These are phyloP conservation scores for Mobula hypostoma DNA, from an alignment of 2,113 vertebrate species.

Conservation along the genomic window DNA sequence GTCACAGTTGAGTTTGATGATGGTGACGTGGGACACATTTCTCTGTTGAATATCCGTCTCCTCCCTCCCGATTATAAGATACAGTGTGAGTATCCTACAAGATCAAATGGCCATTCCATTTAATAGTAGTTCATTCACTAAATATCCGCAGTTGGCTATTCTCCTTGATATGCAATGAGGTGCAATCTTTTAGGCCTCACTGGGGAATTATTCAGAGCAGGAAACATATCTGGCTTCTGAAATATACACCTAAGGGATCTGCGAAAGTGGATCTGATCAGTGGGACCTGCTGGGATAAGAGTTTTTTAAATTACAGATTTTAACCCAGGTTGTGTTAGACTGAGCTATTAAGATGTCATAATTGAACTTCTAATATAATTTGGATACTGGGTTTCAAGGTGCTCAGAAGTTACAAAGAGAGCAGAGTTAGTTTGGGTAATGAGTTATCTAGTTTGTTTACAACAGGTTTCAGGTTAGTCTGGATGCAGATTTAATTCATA, in stretches of 20 bases:
- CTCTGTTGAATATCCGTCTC: constrained; percentile 80
- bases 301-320: too few species aligned
- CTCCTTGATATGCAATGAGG: background rate
- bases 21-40: constrained; percentile 84
- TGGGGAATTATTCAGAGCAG: background rate
- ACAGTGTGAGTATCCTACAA: constrained; percentile 64
- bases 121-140: background rate
- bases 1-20: constrained; percentile 94
- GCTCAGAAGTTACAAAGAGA: background rate
- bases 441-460: background rate
- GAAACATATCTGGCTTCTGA: background rate
- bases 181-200: background rate
- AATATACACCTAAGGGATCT: background rate
- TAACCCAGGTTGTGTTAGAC: background rate
- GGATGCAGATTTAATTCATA: background rate
- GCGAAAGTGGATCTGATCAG: too few species aligned
- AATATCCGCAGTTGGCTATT: background rate
- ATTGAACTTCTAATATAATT: background rate
- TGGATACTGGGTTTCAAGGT: background rate
- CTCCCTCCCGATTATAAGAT: constrained; percentile 90
- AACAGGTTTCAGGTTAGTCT: background rate
- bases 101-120: background rate
- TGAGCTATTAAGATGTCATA: background rate
- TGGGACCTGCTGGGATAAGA: too few species aligned
- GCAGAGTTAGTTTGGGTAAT: background rate